Percentiles rank a stretch among this genome's conserved stretches.
phyloP scores from a whole-genome alignment of 2,888 invertebrate genomes.

The Nomada ferruginata region DNA sequence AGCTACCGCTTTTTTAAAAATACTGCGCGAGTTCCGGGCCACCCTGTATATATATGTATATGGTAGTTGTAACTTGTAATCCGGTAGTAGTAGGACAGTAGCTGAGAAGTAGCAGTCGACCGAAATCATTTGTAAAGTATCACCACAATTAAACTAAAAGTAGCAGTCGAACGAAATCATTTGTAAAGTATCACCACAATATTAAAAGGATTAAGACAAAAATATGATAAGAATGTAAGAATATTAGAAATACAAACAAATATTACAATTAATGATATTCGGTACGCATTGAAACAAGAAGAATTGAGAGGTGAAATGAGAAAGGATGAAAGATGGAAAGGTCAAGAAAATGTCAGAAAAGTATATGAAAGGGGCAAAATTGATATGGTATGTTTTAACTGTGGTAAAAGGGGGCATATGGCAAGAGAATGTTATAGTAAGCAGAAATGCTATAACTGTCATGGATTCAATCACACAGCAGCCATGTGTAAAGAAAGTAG shows the following conservation, averaged over 20 bases:
- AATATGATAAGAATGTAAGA: slow-evolving; percentile 22
- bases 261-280: slow-evolving; percentile 16
- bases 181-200: too few relatives aligned
- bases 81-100: too few relatives aligned
- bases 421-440: neutral
- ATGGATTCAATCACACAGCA: slow-evolving; percentile 13
- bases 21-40: too few relatives aligned
- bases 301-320: neutral
- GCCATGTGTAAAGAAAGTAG: neutral
- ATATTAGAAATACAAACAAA: slow-evolving; percentile 9
- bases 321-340: slow-evolving; percentile 18
- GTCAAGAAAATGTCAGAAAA: slow-evolving; percentile 4
- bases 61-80: too few relatives aligned
- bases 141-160: too few relatives aligned
- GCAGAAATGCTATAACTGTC: slow-evolving; percentile 15
- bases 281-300: slow-evolving; percentile 30
- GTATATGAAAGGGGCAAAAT: neutral
- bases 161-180: too few relatives aligned
- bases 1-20: too few relatives aligned
- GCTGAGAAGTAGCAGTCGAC: too few relatives aligned
- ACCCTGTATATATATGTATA: too few relatives aligned
- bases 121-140: too few relatives aligned
- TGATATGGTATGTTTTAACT: slow-evolving; percentile 25
- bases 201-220: neutral
- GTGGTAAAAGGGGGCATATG: slow-evolving; percentile 17